Conservation (phyloP, 2,888 invertebrate species). For the Pandemis corylana region DNA sequence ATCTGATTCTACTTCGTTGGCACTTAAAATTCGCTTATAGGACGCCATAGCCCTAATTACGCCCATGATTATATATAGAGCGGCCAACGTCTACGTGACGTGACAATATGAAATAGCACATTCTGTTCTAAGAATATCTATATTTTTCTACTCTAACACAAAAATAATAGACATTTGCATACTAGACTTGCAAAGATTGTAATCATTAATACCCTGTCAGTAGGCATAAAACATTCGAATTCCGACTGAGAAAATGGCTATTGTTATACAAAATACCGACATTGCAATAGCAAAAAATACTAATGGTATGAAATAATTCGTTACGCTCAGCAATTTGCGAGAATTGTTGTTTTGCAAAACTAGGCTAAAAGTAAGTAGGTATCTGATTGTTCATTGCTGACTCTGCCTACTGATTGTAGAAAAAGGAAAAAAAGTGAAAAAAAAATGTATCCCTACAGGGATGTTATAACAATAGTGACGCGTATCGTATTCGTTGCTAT, state of each 20-base stretch:
- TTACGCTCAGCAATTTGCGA: slow-evolving; percentile 10
- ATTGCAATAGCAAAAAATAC: slow-evolving; percentile 1
- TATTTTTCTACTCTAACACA: background rate
- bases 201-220: slow-evolving; percentile 8
- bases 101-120: background rate
- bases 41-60: background rate
- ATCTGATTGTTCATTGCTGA: too few relatives aligned
- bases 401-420: too few relatives aligned
- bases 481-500: too few relatives aligned
- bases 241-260: background rate
- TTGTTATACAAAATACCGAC: slow-evolving; percentile 2
- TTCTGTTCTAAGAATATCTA: background rate
- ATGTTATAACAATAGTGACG: too few relatives aligned
- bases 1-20: background rate
- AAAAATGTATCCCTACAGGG: too few relatives aligned
- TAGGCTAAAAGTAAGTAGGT: background rate
- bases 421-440: too few relatives aligned
- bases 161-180: slow-evolving; percentile 7
- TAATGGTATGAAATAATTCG: slow-evolving; percentile 1
- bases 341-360: slow-evolving; percentile 5
- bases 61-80: background rate
- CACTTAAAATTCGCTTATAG: background rate
- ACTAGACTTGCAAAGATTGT: slow-evolving; percentile 3
- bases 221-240: background rate
- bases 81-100: background rate